These are phyloP conservation scores for Drosophila navojoa DNA, from an alignment of 1,140 invertebrate species.

Conservation along the genomic window DNA sequence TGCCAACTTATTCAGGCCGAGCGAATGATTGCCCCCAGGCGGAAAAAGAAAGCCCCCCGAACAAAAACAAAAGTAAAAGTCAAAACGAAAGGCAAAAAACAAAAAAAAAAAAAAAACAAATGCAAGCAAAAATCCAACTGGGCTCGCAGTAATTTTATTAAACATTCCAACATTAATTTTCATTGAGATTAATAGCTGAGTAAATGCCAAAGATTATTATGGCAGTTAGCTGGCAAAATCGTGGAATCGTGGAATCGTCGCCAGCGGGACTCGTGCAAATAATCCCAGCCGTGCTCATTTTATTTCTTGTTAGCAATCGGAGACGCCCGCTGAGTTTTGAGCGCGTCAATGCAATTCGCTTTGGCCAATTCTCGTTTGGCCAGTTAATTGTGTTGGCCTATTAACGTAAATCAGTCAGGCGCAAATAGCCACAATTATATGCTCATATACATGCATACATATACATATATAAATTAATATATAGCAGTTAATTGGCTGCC, in stretches of 20 bases:
- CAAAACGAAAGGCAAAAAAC: not conserved
- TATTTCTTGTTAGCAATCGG: conserved; percentile 46
- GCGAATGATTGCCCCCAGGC: not conserved
- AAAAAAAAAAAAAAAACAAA: conserved; percentile 25
- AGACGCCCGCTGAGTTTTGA: conserved; percentile 23
- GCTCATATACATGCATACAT: not conserved
- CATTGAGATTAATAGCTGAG: conserved; percentile 80
- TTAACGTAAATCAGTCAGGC: conserved; percentile 66
- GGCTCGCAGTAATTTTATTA: conserved; percentile 49
- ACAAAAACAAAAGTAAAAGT: not conserved
- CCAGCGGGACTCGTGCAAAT: conserved; percentile 30
- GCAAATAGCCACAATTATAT: conserved; percentile 34
- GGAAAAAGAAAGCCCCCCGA: conserved; percentile 17
- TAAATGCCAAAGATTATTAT: conserved; percentile 78
- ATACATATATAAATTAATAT: not conserved
- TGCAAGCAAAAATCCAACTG: conserved; percentile 36
- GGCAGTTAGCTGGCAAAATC: conserved; percentile 37
- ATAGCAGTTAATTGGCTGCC: conserved; percentile 20
- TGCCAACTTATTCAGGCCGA: conserved; percentile 18
- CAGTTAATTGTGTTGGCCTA: conserved; percentile 53
- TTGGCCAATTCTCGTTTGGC: conserved; percentile 17
- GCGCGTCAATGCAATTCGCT: conserved; percentile 19
- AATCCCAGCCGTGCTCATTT: conserved; percentile 50
- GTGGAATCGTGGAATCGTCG: not conserved
- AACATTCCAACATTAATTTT: conserved; percentile 73